Evolutionary conservation across 2,888 invertebrate species (phyloP), one percentile per base, ranked within the genome.

Genomic region (Tholera decimalis): DNA sequence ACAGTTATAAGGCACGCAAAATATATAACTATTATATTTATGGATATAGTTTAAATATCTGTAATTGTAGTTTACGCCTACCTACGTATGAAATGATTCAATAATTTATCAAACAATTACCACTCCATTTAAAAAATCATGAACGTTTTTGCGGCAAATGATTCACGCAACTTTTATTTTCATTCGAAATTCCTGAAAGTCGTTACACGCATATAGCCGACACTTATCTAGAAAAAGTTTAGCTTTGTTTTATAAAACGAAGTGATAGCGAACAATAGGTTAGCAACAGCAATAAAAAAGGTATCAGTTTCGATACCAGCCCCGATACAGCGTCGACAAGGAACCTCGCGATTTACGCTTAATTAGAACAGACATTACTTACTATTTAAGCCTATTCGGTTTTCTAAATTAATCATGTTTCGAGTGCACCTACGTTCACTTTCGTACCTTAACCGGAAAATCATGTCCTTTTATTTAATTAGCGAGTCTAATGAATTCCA

Each of bases 401-500:
- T 87, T 87, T 82, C 79, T 83, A 88, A 92, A 91, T 91, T 88
- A 91, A 91, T 91, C 90, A 90, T 84, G 82, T 83, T 79, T 66
- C 54, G 57, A 83, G 78, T 69, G 85, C 89, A 88, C 89, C 89
- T 85, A 90, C 89, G 86, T 88, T 88, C 85, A 88, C 88, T 91
- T 89, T 91, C 87, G 85, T 66, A 35, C 81, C 90, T 89, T 89
- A 89, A 88, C 88, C 86, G 89, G 90, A 87, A 88, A 91, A 89
- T 91, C 92, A 90, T 91, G 92, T 88, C 87, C 86, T 85, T 87
- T 88, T 89, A 89, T 90, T 92, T 93, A 93, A 93, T 93, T 93
- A 87, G 92, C 81, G 83, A 77, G 80, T 84, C 85, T 92, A 93
- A 93, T 92, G 91, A 93, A 92, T 89, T 86, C 92, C 91, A 89